Conservation (phyloP, 2,888 invertebrate species). For the Perithous albicinctus region DNA sequence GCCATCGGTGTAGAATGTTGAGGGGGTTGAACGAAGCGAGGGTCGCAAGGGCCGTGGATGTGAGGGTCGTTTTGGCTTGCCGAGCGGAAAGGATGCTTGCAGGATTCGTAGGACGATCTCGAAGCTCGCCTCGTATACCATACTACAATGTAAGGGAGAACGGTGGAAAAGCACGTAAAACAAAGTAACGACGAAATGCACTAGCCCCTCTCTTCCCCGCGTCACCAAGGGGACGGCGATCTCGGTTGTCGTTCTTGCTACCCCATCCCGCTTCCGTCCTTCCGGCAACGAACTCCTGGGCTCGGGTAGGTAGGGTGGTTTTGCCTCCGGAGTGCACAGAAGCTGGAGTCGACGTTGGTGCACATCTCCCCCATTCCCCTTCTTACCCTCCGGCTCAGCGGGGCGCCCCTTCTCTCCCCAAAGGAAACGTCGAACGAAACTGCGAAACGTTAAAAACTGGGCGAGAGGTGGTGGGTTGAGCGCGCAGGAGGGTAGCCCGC, state of each 20-base stretch:
- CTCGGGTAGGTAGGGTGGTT: conserved; percentile 1
- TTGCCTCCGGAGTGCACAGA: conserved; percentile 18
- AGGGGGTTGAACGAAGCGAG: conserved; percentile 37
- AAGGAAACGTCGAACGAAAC: conserved; percentile 83
- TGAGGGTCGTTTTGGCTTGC: conserved; percentile 51
- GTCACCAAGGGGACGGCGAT: conserved; percentile 62
- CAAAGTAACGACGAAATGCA: conserved; percentile 84
- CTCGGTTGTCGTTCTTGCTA: conserved; percentile 52
- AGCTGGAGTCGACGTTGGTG: conserved; percentile 43
- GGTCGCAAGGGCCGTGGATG: conserved; percentile 38
- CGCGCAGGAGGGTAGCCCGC: conserved; percentile 42
- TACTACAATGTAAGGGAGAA: conserved; percentile 53
- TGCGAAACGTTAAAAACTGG: conserved; percentile 82
- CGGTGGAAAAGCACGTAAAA: conserved; percentile 79
- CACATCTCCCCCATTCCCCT: conserved; percentile 44
- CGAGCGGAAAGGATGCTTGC: conserved; percentile 38
- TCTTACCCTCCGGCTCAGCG: conserved; percentile 26
- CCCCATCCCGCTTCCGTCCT: conserved; percentile 59
- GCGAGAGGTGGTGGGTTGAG: conserved; percentile 73
- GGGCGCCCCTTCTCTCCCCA: conserved; percentile 58
- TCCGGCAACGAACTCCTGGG: conserved; percentile 46
- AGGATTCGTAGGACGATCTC: conserved; percentile 53
- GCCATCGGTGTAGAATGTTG: conserved; percentile 21
- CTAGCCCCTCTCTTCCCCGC: conserved; percentile 71
- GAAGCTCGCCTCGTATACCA: conserved; percentile 36